phyloP scores from a whole-genome alignment of 2,888 invertebrate species.

The Dascillus cervinus region DNA sequence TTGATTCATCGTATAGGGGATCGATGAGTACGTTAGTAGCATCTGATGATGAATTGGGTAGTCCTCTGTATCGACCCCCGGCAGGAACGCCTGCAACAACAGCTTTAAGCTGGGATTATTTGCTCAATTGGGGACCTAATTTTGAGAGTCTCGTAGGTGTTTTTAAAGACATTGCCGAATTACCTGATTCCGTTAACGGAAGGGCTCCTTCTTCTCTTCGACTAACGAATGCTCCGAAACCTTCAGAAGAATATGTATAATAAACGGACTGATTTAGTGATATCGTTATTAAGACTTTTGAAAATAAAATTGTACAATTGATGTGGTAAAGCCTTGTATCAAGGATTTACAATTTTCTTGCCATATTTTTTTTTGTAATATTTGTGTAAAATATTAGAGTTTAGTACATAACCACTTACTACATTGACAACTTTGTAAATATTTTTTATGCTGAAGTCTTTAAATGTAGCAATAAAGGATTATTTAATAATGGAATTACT shows the following conservation, averaged over 20 bases:
- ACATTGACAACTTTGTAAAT: constrained; percentile 29
- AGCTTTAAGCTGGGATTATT: constrained; percentile 86
- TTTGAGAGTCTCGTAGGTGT: constrained; percentile 93
- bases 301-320: constrained; percentile 21
- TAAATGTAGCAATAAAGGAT: constrained; percentile 23
- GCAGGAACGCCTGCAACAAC: constrained; percentile 71
- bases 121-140: constrained; percentile 94
- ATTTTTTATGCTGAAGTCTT: constrained; percentile 30
- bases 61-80: constrained; percentile 69
- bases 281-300: constrained; percentile 17
- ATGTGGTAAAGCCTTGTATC: constrained; percentile 36
- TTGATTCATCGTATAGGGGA: constrained; percentile 90
- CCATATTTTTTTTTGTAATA: constrained; percentile 35
- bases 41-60: constrained; percentile 83
- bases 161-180: constrained; percentile 91
- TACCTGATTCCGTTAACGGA: constrained; percentile 75
- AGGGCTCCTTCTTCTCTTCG: constrained; percentile 65
- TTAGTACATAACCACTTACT: constrained; percentile 21
- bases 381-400: constrained; percentile 27
- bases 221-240: constrained; percentile 74
- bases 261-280: constrained; percentile 18
- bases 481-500: constrained; percentile 7
- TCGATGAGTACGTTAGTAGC: constrained; percentile 90
- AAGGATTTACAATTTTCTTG: constrained; percentile 36
- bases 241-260: constrained; percentile 84